phyloP scores from a whole-genome alignment of 2,113 vertebrate genomes.

The Seriola quinqueradiata region DNA sequence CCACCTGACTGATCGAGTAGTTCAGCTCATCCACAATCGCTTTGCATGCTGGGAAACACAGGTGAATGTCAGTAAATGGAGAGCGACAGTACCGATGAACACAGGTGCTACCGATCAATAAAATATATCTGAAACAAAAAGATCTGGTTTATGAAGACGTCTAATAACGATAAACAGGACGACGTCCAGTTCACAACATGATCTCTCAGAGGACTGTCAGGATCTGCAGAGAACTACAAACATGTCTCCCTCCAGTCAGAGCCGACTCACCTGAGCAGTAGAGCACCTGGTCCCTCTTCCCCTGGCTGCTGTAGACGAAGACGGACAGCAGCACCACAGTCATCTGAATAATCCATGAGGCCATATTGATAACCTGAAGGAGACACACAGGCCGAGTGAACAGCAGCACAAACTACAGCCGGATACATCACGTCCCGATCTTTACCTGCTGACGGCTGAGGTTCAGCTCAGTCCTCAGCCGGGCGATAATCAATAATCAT shows the following conservation, averaged over 20 bases:
- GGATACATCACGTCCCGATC: background rate
- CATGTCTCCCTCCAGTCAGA: background rate
- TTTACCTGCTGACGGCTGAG: background rate
- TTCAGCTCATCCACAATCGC: conserved; percentile 88
- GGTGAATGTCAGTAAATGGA: background rate
- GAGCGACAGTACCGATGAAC: too few relatives aligned
- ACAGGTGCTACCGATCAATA: too few relatives aligned
- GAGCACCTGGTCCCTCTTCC: conserved; percentile 72
- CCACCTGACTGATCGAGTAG: conserved; percentile 89
- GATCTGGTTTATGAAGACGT: too few relatives aligned
- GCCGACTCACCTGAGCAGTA: conserved; percentile 81
- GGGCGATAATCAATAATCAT: background rate
- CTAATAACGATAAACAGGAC: too few relatives aligned
- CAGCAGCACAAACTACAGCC: background rate
- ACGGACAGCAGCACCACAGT: conserved; percentile 59
- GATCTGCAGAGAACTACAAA: too few relatives aligned
- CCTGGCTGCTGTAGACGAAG: conserved; percentile 47
- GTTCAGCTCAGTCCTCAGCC: background rate
- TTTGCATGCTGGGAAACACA: conserved; percentile 82
- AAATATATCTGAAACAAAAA: too few relatives aligned
- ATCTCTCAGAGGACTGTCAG: too few relatives aligned
- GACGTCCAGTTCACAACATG: too few relatives aligned
- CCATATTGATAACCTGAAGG: conserved; percentile 66
- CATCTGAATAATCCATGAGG: conserved; percentile 62
- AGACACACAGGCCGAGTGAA: background rate